Percentiles rank a stretch among this genome's conserved stretches.
phyloP scores from a whole-genome alignment of 2,888 invertebrate genomes.

The Drosophila rellima region DNA sequence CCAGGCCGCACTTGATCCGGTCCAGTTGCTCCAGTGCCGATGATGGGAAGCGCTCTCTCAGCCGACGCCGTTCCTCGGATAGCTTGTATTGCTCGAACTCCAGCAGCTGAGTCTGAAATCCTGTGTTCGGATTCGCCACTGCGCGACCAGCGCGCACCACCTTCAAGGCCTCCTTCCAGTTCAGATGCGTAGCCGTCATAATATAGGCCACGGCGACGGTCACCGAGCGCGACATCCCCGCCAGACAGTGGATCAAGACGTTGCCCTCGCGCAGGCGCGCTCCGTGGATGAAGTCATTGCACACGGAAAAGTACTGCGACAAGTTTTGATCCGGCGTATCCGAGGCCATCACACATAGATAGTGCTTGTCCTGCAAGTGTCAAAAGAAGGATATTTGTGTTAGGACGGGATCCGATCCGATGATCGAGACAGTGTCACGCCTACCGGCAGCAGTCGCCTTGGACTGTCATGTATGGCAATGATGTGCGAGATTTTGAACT shows the following conservation, averaged over 20 bases:
- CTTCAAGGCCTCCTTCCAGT: conserved; percentile 97
- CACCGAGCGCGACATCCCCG: conserved; percentile 98
- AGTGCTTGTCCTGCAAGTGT: conserved; percentile 94
- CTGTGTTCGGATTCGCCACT: conserved; percentile 98
- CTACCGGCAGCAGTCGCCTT: conserved; percentile 93
- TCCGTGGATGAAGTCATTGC: conserved; percentile 98
- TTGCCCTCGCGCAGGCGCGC: conserved; percentile 95
- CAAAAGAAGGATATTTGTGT: neutral
- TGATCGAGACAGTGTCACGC: conserved; percentile 73
- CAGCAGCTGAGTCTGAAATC: conserved; percentile 97
- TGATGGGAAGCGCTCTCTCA: conserved; percentile 94
- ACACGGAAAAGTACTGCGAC: conserved; percentile 95
- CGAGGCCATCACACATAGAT: conserved; percentile 97
- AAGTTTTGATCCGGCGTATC: conserved; percentile 98
- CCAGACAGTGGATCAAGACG: conserved; percentile 97
- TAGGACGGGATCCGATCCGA: neutral
- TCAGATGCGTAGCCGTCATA: conserved; percentile 96
- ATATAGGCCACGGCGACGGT: conserved; percentile 98
- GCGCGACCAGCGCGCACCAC: conserved; percentile 96
- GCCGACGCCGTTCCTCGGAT: conserved; percentile 92
- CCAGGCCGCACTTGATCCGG: conserved; percentile 90
- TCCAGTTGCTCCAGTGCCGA: conserved; percentile 91
- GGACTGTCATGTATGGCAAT: conserved; percentile 98
- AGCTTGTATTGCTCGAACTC: conserved; percentile 94
- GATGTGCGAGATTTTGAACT: conserved; percentile 97